Base-by-base conservation (phyloP, 2,113 vertebrate genomes). In the Saimiri boliviensis region DNA sequence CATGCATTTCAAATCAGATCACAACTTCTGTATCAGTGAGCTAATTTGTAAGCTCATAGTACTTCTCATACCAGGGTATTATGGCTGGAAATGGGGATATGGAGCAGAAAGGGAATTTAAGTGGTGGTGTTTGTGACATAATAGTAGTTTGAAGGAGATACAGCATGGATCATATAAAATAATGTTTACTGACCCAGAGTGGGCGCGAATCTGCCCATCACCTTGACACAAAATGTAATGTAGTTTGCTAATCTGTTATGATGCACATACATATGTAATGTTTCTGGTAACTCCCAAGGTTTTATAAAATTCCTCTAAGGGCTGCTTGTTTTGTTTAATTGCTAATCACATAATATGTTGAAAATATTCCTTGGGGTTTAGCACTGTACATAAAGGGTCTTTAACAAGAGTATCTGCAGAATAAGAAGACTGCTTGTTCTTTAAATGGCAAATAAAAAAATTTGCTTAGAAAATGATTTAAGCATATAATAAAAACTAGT, bases 391-490 rank as follows among this genome's bases (percentile, higher is more conserved):
- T 74, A 68, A 85, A 87, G 35, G 11, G 19, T 87, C 13, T 12
- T 85, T 71, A 80, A 74, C 13, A 58, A 42, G 82, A 96, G 7
- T 73, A 60, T 90, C 80, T 96, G 45, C 40, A 88, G 52, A 94
- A 76, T 86, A 42, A 70, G 6, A 83, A 32, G 40, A 16, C 66
- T 86, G 60, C 30, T 91, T 82, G 23, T 93, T 92, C 79, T 96
- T 97, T 20, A 70, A 35, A 96, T 58, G 94, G 42, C 79, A 83
- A 56, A 83, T 80, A 74, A 87, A 13, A 47, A 74, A 81, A 0
- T 81, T 96, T 93, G 42, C 85, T 95, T 86, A 95, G 81, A 97
- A 96, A 97, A 81, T 73, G 56, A 19, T 79, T 49, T 91, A 84
- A 74, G 68, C 30, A 6, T 79, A 35, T 63, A 80, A 73, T 96